These are phyloP conservation scores for Podarcis lilfordi DNA, from an alignment of 2,797 vertebrate genomes.

Conservation along the genomic window DNA sequence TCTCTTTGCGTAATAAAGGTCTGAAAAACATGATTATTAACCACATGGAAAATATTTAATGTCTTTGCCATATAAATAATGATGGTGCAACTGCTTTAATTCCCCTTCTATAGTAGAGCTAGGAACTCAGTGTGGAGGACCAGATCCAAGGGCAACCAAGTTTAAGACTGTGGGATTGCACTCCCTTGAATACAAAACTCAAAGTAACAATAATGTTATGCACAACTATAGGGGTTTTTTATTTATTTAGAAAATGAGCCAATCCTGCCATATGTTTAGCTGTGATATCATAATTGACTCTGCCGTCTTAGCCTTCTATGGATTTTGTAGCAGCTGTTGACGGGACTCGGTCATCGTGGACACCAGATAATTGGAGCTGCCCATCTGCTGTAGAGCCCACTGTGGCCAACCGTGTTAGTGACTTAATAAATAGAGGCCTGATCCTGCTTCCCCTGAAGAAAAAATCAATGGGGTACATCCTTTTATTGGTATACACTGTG, in stretches of 20 bases:
- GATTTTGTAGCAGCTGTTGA: constrained; percentile 75
- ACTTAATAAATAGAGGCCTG: constrained; percentile 66
- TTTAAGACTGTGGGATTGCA: neutral
- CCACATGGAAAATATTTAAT: neutral
- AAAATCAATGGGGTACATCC: constrained; percentile 53
- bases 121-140: neutral
- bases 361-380: constrained; percentile 70
- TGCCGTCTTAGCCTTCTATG: constrained; percentile 67
- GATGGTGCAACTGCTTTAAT: neutral
- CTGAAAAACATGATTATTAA: neutral
- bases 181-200: neutral
- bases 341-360: constrained; percentile 65
- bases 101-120: too few relatives aligned
- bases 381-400: constrained; percentile 72
- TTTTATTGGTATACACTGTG: constrained; percentile 38
- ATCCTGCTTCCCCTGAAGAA: constrained; percentile 56
- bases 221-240: neutral
- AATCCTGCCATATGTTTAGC: constrained; percentile 66
- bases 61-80: neutral
- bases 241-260: constrained; percentile 42
- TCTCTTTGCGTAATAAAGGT: neutral
- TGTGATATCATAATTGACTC: constrained; percentile 69
- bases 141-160: neutral
- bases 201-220: neutral
- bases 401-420: constrained; percentile 65